Conservation (phyloP, 2,888 invertebrate genomes). For the Macrophya alboannulata region DNA sequence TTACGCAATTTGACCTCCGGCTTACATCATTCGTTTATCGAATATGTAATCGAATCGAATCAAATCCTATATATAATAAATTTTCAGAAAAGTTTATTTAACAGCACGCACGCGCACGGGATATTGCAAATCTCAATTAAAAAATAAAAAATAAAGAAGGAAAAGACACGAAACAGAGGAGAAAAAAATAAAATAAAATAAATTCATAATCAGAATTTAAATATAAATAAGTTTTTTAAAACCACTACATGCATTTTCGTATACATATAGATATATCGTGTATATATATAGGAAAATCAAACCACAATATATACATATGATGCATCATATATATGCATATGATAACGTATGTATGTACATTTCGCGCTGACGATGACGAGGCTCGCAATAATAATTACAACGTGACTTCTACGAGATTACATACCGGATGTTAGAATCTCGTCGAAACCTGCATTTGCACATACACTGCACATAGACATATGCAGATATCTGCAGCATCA, state of each 20-base stretch:
- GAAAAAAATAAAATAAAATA: too few species aligned
- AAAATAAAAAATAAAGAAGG: background rate
- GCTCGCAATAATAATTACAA: background rate
- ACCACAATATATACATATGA: too few species aligned
- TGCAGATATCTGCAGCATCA: background rate
- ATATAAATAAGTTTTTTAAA: too few species aligned
- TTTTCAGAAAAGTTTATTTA: background rate
- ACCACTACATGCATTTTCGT: too few species aligned
- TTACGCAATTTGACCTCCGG: conserved; percentile 51
- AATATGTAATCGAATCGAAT: background rate
- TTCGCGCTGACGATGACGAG: background rate
- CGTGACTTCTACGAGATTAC: background rate
- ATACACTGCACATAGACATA: background rate
- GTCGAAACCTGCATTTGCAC: conserved; percentile 26
- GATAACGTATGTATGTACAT: background rate
- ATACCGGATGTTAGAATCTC: conserved; percentile 21
- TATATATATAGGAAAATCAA: too few species aligned
- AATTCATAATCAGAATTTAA: too few species aligned
- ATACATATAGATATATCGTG: too few species aligned
- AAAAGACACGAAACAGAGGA: too few species aligned
- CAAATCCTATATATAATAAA: background rate
- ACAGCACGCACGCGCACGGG: background rate
- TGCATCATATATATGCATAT: background rate
- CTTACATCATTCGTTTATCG: conserved; percentile 49
- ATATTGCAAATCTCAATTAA: background rate